Evolutionary conservation across 2,888 invertebrate genomes (phyloP).

Genomic region (Nezara viridula): DNA sequence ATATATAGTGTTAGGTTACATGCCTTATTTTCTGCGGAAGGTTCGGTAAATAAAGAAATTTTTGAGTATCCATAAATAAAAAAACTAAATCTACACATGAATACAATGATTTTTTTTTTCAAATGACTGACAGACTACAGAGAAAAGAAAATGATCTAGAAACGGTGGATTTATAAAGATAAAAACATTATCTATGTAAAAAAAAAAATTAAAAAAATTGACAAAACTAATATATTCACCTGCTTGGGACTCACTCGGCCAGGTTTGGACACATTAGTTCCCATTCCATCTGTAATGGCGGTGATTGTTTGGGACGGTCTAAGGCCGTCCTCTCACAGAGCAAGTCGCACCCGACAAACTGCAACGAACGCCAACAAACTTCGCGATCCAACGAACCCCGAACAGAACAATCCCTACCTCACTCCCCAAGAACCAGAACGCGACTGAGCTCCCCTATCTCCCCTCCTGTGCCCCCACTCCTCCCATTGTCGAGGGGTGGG

Average conservation of each 20-base stretch:
- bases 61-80: too few relatives aligned
- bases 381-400: slow-evolving; percentile 20
- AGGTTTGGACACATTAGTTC: slow-evolving; percentile 71
- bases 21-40: too few relatives aligned
- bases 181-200: too few relatives aligned
- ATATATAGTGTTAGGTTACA: too few relatives aligned
- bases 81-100: too few relatives aligned
- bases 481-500: background rate
- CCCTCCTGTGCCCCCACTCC: slow-evolving; percentile 37
- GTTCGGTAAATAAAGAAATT: too few relatives aligned
- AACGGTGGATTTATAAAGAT: too few relatives aligned
- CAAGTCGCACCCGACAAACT: background rate
- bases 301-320: slow-evolving; percentile 27
- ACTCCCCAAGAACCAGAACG: background rate
- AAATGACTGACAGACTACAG: too few relatives aligned
- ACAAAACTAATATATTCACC: too few relatives aligned
- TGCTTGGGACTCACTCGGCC: slow-evolving; percentile 69
- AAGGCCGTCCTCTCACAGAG: slow-evolving; percentile 9
- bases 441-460: slow-evolving; percentile 41
- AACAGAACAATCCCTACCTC: background rate
- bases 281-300: slow-evolving; percentile 69
- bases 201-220: too few relatives aligned
- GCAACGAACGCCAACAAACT: background rate
- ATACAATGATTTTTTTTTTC: too few relatives aligned
- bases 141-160: too few relatives aligned